phyloP scores from a whole-genome alignment of 2,888 invertebrate species.

The Sarcophaga caerulescens region DNA sequence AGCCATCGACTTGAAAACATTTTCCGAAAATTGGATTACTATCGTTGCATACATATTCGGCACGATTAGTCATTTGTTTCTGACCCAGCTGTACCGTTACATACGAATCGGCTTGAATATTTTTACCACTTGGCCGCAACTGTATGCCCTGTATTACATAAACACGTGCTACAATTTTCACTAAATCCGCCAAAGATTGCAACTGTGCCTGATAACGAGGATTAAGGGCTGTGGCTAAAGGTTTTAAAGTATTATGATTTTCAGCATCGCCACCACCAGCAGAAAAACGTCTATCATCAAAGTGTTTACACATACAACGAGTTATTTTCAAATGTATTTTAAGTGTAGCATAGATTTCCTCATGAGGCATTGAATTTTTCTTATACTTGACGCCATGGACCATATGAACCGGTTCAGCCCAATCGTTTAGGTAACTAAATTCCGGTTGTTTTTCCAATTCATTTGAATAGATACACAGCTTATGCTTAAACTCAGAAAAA shows the following conservation, averaged over 20 bases:
- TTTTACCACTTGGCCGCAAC: constrained; percentile 87
- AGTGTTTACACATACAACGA: constrained; percentile 71
- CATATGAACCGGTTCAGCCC: constrained; percentile 84
- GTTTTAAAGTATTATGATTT: constrained; percentile 69
- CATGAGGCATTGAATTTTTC: constrained; percentile 77
- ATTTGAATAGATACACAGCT: constrained; percentile 83
- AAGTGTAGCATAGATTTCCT: constrained; percentile 81
- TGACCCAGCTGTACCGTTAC: constrained; percentile 86
- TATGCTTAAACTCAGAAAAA: constrained; percentile 72
- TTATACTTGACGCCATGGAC: constrained; percentile 82
- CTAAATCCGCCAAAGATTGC: constrained; percentile 71
- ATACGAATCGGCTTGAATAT: constrained; percentile 90
- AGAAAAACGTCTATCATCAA: constrained; percentile 37
- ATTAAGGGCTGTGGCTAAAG: constrained; percentile 71
- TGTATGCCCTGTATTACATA: constrained; percentile 89
- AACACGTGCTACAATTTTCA: constrained; percentile 83
- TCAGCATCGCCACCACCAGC: constrained; percentile 12
- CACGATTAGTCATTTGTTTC: constrained; percentile 85
- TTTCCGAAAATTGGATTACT: constrained; percentile 92
- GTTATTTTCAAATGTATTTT: constrained; percentile 77
- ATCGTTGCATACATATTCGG: constrained; percentile 87
- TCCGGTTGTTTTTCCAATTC: constrained; percentile 87
- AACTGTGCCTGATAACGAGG: constrained; percentile 72
- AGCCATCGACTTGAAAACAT: constrained; percentile 81
- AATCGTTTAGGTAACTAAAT: constrained; percentile 86